Conservation (phyloP, 2,113 vertebrate genomes). For the Spheniscus mendiculus region DNA sequence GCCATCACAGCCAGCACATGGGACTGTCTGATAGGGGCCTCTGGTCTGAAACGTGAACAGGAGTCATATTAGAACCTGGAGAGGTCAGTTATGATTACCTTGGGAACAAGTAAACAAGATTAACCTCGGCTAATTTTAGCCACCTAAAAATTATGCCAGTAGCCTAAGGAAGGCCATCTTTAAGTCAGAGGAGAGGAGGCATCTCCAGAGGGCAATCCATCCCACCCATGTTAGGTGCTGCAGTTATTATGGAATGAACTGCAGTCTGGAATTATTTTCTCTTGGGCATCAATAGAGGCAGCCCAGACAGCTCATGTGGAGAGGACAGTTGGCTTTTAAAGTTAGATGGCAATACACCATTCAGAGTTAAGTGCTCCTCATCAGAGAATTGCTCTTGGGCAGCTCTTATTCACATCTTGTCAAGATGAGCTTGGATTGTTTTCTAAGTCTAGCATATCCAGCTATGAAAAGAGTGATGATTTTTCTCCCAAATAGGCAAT, state of each 20-base stretch:
- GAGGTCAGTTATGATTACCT: neutral
- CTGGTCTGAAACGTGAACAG: neutral
- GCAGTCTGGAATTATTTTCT: neutral
- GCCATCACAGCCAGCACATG: neutral
- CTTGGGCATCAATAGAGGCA: neutral
- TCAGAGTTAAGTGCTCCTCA: neutral
- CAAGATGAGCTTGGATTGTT: neutral
- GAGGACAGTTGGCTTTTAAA: neutral
- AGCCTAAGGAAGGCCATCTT: neutral
- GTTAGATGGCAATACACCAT: neutral
- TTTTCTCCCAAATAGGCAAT: neutral
- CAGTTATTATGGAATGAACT: neutral
- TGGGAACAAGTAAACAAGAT: neutral
- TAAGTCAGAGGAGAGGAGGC: neutral
- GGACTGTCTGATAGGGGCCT: neutral
- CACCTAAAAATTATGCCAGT: neutral
- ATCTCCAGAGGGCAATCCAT: neutral
- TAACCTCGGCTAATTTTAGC: conserved; percentile 12
- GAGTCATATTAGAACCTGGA: neutral
- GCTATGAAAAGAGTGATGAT: neutral
- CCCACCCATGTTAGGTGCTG: neutral
- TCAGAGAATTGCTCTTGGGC: neutral
- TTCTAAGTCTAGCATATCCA: neutral
- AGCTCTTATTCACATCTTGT: neutral
- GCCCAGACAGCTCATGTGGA: neutral